Base-by-base conservation (phyloP, 2,888 invertebrate species). In the Calameuta idolon region DNA sequence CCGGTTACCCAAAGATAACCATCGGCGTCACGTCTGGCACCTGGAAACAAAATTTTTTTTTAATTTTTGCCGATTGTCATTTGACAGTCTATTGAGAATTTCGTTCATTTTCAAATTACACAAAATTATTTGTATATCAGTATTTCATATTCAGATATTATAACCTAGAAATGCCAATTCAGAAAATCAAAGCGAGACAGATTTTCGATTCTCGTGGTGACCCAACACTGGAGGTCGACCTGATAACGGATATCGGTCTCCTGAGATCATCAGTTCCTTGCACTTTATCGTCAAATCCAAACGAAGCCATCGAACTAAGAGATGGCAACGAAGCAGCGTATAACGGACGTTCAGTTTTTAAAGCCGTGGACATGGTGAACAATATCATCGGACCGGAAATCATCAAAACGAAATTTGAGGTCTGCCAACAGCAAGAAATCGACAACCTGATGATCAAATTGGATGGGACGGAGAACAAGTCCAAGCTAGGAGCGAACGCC, bases 1-100 rank as follows among this genome's bases (percentile, higher is more conserved):
- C 99, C 99, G 0, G 98, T 99, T 80, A 99, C 96, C 98, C 98
- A 98, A 78, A 98, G 92, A 91, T 98, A 98, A 0, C 99, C 99
- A 90, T 99, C 99, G 34, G 95, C 94, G 91, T 99, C 99, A 79
- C 98, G 94, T 84, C 94, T 94, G 0, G 98, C 98, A 78, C 98
- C 98, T 98, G 89, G 34, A 89, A 85, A 84, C 55, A 55, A 55
- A 15, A 5, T 40, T 15, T 40, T 37, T 40, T 40, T 40, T 15
- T 2, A 33, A 40, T 40, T 40, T 5, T 1, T 40, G 15, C 5
- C 40, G 40, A 40, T 40, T 40, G 40, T 40, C 55, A 55, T 55
- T 55, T 55, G 55, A 55, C 23, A 55, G 23, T 55, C 55, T 55
- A 9, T 15, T 23, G 55, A 55, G 9, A 23, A 55, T 23, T 55